Conservation (phyloP, 1,140 invertebrate species). For the Dendroctonus valens region DNA sequence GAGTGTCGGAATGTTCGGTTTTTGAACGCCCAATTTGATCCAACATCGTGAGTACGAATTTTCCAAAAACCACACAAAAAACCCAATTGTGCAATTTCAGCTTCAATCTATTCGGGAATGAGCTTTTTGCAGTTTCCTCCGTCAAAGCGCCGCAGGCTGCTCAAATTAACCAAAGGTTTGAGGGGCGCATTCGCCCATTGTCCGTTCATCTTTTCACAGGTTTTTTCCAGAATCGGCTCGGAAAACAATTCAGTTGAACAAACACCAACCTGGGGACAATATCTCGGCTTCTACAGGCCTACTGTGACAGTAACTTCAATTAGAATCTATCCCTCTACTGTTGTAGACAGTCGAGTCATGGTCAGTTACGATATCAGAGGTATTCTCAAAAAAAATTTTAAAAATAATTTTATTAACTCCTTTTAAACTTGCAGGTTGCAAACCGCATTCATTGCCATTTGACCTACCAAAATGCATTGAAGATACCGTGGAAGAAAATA, state of each 20-base stretch:
- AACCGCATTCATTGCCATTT: constrained; percentile 10
- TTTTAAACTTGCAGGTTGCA: constrained; percentile 19
- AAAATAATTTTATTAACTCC: background rate
- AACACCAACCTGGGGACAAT: constrained; percentile 44
- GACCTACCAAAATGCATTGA: constrained; percentile 20
- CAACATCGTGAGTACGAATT: constrained; percentile 2
- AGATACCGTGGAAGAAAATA: background rate
- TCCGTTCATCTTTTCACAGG: no score
- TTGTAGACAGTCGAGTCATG: constrained; percentile 41
- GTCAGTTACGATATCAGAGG: constrained; percentile 47
- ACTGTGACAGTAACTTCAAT: constrained; percentile 43
- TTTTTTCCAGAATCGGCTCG: background rate
- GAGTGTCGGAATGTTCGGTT: constrained; percentile 44
- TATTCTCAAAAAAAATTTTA: background rate
- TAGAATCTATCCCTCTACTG: constrained; percentile 40
- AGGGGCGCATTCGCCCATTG: no score
- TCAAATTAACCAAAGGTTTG: no score
- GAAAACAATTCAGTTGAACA: background rate
- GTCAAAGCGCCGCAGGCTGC: no score
- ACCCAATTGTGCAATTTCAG: background rate
- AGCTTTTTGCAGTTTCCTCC: no score
- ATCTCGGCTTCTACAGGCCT: constrained; percentile 43
- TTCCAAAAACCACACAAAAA: constrained; percentile 2
- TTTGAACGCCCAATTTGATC: constrained; percentile 37
- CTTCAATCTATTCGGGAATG: background rate